phyloP scores from a whole-genome alignment of 2,113 vertebrate species.

The Pelodiscus sinensis region DNA sequence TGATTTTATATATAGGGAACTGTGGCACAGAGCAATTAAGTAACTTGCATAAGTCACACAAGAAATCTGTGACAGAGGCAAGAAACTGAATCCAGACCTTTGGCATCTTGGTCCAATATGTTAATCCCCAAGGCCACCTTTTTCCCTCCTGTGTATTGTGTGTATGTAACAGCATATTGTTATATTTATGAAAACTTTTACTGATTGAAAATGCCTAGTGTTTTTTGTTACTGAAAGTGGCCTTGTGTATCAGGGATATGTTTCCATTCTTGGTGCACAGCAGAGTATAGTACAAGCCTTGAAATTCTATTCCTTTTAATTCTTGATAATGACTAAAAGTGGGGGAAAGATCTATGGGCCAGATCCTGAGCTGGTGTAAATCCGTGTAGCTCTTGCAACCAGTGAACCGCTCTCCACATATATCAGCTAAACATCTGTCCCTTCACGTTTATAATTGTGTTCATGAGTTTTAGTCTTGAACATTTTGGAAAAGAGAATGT shows the following conservation, averaged over 20 bases:
- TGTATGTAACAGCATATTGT: background rate
- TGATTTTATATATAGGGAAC: background rate
- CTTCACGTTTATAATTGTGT: background rate
- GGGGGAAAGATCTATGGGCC: background rate
- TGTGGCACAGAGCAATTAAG: background rate
- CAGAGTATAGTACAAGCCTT: background rate
- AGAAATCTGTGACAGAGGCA: background rate
- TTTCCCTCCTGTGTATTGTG: background rate
- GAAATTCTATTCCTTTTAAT: background rate
- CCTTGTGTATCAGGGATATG: background rate
- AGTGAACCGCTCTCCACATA: background rate
- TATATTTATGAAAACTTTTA: background rate
- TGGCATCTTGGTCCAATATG: background rate
- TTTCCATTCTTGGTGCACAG: background rate
- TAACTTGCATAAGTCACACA: background rate
- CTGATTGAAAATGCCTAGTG: background rate
- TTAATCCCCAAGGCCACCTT: background rate
- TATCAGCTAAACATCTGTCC: background rate
- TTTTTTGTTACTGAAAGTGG: background rate
- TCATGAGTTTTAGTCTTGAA: background rate
- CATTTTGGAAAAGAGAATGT: background rate
- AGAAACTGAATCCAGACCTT: background rate
- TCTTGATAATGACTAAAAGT: background rate
- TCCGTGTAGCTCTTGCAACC: no score
- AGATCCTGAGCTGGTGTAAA: background rate